phyloP scores from a whole-genome alignment of 2,888 invertebrate species.

The Athalia rosae region DNA sequence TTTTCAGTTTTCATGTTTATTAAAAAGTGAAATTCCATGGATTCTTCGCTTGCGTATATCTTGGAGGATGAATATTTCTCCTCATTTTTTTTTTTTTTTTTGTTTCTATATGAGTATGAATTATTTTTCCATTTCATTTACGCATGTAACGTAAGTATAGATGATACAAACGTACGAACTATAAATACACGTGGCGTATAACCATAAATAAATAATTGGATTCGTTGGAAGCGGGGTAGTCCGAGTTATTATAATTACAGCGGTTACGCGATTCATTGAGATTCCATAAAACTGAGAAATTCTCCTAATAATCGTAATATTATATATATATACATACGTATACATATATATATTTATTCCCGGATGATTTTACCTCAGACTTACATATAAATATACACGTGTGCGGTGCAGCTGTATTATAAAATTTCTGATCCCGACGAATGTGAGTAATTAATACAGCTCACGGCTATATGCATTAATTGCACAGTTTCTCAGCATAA shows the following conservation, averaged over 20 bases:
- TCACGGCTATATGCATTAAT: slow-evolving; percentile 51
- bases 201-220: too few species aligned
- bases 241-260: too few species aligned
- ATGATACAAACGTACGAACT: slow-evolving; percentile 11
- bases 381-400: too few species aligned
- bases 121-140: slow-evolving; percentile 9
- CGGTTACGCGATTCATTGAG: background rate
- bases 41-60: background rate
- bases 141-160: background rate
- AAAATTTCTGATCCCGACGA: background rate
- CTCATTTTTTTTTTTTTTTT: background rate
- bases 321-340: too few species aligned
- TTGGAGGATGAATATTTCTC: too few species aligned
- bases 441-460: slow-evolving; percentile 50
- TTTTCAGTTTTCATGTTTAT: background rate
- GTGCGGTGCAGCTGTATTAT: background rate
- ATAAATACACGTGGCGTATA: background rate
- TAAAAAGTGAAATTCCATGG: background rate
- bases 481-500: slow-evolving; percentile 58
- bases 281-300: too few species aligned
- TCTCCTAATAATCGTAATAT: too few species aligned
- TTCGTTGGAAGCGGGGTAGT: too few species aligned
- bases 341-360: background rate
- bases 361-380: background rate
- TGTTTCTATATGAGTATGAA: background rate